Conservation (phyloP, 2,113 vertebrate species). For the Phodopus roborovskii region DNA sequence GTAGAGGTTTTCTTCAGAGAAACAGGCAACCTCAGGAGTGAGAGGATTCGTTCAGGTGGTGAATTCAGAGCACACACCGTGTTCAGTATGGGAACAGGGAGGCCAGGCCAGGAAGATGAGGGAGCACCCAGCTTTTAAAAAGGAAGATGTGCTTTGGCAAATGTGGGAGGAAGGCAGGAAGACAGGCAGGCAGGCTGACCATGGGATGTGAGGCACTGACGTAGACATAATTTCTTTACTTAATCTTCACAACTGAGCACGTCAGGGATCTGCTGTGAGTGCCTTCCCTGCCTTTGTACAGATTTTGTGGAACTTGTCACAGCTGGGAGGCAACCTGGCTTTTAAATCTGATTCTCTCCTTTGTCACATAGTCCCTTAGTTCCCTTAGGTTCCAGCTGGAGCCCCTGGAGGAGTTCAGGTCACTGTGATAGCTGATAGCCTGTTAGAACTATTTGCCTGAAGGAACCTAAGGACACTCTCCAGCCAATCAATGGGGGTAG, state of each 20-base stretch:
- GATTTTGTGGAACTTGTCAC: no score
- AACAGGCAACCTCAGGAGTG: background rate
- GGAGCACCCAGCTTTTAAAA: background rate
- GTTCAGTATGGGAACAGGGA: background rate
- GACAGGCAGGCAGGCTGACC: background rate
- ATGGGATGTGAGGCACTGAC: background rate
- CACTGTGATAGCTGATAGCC: background rate
- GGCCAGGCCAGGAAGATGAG: background rate
- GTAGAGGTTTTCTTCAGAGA: background rate
- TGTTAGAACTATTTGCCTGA: background rate
- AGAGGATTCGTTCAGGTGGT: background rate
- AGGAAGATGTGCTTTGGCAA: background rate
- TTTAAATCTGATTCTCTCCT: background rate
- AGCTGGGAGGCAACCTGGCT: background rate
- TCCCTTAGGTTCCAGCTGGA: background rate
- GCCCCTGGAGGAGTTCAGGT: background rate
- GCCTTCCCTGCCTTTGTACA: no score
- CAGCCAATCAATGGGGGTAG: background rate
- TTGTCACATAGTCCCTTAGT: background rate
- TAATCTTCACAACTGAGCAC: background rate
- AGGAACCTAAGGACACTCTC: background rate
- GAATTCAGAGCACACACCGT: background rate
- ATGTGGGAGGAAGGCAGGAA: background rate
- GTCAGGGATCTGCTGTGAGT: background rate
- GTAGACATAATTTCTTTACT: background rate